These are phyloP conservation scores for Mimachlamys varia DNA, from an alignment of 2,888 invertebrate species.

Conservation along the genomic window DNA sequence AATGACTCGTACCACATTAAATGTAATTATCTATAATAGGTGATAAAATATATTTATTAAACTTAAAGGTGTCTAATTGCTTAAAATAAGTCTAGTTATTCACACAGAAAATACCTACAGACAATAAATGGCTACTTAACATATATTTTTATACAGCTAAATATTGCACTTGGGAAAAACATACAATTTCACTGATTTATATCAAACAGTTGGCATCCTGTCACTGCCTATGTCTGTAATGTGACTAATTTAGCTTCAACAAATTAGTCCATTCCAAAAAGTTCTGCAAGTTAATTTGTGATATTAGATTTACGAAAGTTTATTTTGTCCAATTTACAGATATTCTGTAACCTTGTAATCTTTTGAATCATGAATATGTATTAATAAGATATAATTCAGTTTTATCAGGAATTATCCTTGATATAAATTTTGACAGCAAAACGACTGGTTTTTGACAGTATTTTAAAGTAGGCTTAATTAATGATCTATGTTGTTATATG, in stretches of 20 bases:
- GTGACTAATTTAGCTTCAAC: not conserved
- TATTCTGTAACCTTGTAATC: not conserved
- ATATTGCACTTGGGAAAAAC: slow-evolving; percentile 17
- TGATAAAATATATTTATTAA: not conserved
- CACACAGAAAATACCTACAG: not conserved
- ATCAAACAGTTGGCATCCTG: not conserved
- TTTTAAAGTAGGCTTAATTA: not conserved
- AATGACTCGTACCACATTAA: not conserved
- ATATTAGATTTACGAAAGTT: no score
- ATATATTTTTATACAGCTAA: not conserved
- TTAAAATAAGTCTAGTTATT: not conserved
- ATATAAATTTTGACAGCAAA: not conserved
- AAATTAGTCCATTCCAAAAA: not conserved
- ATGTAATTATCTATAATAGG: not conserved
- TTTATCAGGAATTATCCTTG: not conserved
- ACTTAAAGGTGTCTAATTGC: not conserved
- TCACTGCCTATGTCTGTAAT: not conserved
- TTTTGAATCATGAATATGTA: not conserved
- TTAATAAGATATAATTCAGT: not conserved
- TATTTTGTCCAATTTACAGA: no score
- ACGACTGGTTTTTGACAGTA: not conserved
- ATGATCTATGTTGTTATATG: not conserved
- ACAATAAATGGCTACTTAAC: not conserved
- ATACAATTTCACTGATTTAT: not conserved
- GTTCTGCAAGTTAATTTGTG: not conserved